A percentile compares a stretch with the other conserved stretches of the same genome.
These are phyloP conservation scores for Chymomyza procnemis DNA, from an alignment of 2,888 invertebrate genomes.

Conservation along the genomic window DNA sequence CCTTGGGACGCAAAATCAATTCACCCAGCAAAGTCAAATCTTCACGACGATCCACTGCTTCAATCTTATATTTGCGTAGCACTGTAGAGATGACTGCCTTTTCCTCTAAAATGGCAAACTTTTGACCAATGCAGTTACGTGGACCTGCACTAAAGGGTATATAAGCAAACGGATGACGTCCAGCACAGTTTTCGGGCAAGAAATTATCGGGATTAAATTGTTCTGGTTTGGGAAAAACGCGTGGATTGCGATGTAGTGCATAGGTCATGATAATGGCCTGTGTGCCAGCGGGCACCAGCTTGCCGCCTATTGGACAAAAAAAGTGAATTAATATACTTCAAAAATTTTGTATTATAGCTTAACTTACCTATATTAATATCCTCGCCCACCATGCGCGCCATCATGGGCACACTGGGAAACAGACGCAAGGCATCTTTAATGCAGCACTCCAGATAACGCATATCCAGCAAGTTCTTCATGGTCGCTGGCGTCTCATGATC, in stretches of 20 bases:
- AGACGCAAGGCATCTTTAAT: slow-evolving; percentile 84
- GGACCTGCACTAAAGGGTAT: slow-evolving; percentile 86
- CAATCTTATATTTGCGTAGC: slow-evolving; percentile 81
- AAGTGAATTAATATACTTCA: not conserved
- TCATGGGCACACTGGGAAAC: slow-evolving; percentile 84
- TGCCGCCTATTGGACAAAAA: slow-evolving; percentile 62
- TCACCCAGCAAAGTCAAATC: slow-evolving; percentile 81
- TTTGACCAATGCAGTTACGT: slow-evolving; percentile 81
- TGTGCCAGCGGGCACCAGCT: slow-evolving; percentile 79
- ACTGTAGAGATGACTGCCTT: slow-evolving; percentile 81
- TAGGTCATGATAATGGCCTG: slow-evolving; percentile 82
- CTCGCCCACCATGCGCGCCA: slow-evolving; percentile 81
- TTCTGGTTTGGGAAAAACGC: slow-evolving; percentile 83
- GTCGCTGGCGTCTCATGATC: slow-evolving; percentile 79
- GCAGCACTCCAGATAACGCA: slow-evolving; percentile 85
- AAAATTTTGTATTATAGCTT: not conserved
- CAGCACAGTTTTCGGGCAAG: slow-evolving; percentile 81
- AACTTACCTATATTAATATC: slow-evolving; percentile 81
- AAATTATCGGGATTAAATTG: slow-evolving; percentile 86
- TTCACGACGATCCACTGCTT: slow-evolving; percentile 81
- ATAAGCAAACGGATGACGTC: slow-evolving; percentile 83
- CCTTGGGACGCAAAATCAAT: slow-evolving; percentile 81
- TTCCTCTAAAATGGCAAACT: slow-evolving; percentile 81
- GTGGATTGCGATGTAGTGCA: slow-evolving; percentile 83
- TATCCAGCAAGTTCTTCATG: slow-evolving; percentile 81